Evolutionary conservation across 2,797 vertebrate species (phyloP), one percentile per base, ranked within the genome.

Genomic region (Catamblyrhynchus diadema): DNA sequence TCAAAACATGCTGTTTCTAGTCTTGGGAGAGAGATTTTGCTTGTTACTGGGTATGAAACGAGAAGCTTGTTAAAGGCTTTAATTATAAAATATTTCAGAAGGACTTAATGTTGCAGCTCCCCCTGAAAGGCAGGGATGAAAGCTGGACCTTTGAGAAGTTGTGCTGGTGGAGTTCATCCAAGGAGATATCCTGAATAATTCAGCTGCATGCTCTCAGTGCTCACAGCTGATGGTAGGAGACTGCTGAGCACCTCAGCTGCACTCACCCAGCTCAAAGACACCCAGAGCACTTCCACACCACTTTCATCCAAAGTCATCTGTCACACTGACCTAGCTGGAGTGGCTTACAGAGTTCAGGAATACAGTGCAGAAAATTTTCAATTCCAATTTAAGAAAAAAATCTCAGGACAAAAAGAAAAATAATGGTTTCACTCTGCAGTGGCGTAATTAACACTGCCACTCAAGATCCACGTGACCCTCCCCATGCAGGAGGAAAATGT

Each of bases 111-210:
- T 15, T 70, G 81, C 72, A 85, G 92, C 51, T 86, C 24, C 23
- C 30, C 33, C 17, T 19, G 48, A 62, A 92, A 91, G 67, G 88
- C 47, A 88, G 64, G 45, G 70, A 51, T 0, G 13, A 78, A 90
- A 86, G 66, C 64, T 82, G 81, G 7, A 74, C 69, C 70, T 82
- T 65, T 5, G 9, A 80, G 64, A 86, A 88, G 79, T 5, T 7
- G 53, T 56, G 65, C 41, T 77, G 48, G 30, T 28, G 77, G 71
- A 57, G 83, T 78, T 95, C 87, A 94, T 37, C 17, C 75, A 44
- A 82, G 94, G 73, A 91, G 56, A 44, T 13, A 33, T 5, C 80
- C 73, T 91, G 91, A 94, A 81, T 93, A 94, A 94, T 88, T 86
- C 62, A 95, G 93, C 64, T 69, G 61, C 22, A 6, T 0, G 23